Evolutionary conservation across 2,888 invertebrate genomes (phyloP).

Genomic region (Microctonus aethiopoides): DNA sequence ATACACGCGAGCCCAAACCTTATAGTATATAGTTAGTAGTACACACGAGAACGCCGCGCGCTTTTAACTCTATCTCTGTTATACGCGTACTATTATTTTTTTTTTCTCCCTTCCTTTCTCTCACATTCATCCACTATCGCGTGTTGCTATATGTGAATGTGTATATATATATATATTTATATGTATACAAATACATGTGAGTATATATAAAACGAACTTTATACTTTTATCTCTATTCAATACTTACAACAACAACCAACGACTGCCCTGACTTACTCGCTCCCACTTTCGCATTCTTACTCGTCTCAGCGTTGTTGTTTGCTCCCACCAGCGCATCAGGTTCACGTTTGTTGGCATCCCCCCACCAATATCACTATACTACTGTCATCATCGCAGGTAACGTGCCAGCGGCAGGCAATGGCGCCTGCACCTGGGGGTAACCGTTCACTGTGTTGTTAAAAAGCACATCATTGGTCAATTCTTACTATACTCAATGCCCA

Average conservation of each 20-base stretch:
- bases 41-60: background rate
- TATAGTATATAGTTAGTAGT: too few species aligned
- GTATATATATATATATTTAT: constrained; percentile 3
- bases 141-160: too few species aligned
- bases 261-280: constrained; percentile 10
- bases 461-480: constrained; percentile 41
- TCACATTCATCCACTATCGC: too few species aligned
- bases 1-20: background rate
- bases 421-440: constrained; percentile 56
- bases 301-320: constrained; percentile 5
- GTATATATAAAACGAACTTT: too few species aligned
- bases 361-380: constrained; percentile 16
- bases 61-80: constrained; percentile 10
- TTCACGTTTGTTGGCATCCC: constrained; percentile 6
- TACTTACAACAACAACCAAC: constrained; percentile 19
- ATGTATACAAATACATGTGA: too few species aligned
- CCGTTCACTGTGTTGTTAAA: constrained; percentile 54
- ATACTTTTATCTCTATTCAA: background rate
- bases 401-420: constrained; percentile 55
- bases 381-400: constrained; percentile 42
- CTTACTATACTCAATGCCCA: constrained; percentile 11
- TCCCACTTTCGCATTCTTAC: constrained; percentile 17
- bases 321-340: constrained; percentile 8
- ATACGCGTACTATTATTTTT: background rate
- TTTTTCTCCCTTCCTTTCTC: background rate